These are phyloP conservation scores for Gryllus longicercus DNA, from an alignment of 2,888 invertebrate genomes.

Conservation along the genomic window DNA sequence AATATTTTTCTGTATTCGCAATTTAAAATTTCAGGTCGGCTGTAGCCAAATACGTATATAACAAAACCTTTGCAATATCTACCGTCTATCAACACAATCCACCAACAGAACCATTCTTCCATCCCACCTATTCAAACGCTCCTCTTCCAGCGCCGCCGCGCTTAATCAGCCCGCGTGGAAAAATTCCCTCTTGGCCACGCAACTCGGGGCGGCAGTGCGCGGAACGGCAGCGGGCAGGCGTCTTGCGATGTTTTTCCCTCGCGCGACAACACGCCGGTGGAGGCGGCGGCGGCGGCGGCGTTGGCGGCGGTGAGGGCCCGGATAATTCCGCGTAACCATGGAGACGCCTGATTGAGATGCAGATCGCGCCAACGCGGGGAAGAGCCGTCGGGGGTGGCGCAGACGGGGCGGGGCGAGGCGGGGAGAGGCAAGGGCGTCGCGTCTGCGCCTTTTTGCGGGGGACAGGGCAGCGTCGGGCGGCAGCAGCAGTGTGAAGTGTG, in stretches of 20 bases:
- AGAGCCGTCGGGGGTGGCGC: not conserved
- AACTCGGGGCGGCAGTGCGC: too few species aligned
- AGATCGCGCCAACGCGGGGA: conserved; percentile 25
- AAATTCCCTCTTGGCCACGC: too few species aligned
- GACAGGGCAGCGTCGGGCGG: not conserved
- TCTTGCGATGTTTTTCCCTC: conserved; percentile 17
- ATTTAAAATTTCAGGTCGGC: too few species aligned
- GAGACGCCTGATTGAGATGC: conserved; percentile 32
- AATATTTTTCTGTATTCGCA: too few species aligned
- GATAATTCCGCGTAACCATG: conserved; percentile 31
- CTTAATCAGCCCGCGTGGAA: too few species aligned
- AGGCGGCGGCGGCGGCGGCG: not conserved
- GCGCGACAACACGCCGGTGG: not conserved
- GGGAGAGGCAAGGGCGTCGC: not conserved
- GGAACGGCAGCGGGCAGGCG: not conserved
- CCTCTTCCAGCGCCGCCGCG: too few species aligned
- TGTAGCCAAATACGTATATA: too few species aligned
- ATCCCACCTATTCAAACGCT: too few species aligned
- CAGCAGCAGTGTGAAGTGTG: not conserved
- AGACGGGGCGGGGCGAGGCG: not conserved
- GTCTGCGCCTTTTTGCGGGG: conserved; percentile 2
- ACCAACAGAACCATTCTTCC: too few species aligned
- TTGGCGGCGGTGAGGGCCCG: not conserved
- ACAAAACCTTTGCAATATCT: too few species aligned
- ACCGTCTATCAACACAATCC: too few species aligned